Base-by-base conservation (phyloP, 2,797 vertebrate genomes). In the Brachyalestes nurse region DNA sequence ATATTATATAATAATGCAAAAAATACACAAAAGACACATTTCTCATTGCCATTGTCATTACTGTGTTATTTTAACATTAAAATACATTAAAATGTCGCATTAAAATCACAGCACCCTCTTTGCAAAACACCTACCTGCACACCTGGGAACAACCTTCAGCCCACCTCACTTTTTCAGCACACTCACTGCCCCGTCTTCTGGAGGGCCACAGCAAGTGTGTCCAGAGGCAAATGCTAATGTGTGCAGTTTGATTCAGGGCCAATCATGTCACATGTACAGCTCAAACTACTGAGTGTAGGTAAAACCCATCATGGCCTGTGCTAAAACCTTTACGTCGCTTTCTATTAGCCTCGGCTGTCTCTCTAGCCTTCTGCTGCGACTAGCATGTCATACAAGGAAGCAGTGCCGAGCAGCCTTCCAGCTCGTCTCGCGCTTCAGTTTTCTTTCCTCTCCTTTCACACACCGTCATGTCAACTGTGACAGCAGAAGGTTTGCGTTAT, bases 351-450 rank as follows among this genome's bases (percentile, higher is more conserved):
- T 78, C 58, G 25, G 64, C 75, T 79, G 69, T 81, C 75, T 85
- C 73, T 84, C 81, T 77, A 79, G 77, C 70, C 84, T 80, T 85
- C 82, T 84, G 86, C 82, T 87, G 69, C 81, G 81, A 85, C 84
- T 75, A 84, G 74, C 77, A 78, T 84, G 85, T 86, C 84, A 78
- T 79, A 74, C 72, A 69, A 70, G 82, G 53, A 64, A 67, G 75
- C 85, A 82, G 81, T 77, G 64, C 69, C 66, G 71, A 86, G 82
- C 79, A 77, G 77, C 80, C 69, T 76, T 83, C 79, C 65, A 69
- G 66, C 83, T 83, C 75, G 57, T 83, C 73, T 80, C 38, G 8
- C 45, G 38, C 58, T 85, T 80, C 82, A 55, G 84, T 82, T 84
- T 75, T 34, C 60, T 79, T 62, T 65, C 64, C 34, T 34, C 69